These are phyloP conservation scores for Phoxinus phoxinus DNA, from an alignment of 2,113 vertebrate genomes.

Conservation along the genomic window DNA sequence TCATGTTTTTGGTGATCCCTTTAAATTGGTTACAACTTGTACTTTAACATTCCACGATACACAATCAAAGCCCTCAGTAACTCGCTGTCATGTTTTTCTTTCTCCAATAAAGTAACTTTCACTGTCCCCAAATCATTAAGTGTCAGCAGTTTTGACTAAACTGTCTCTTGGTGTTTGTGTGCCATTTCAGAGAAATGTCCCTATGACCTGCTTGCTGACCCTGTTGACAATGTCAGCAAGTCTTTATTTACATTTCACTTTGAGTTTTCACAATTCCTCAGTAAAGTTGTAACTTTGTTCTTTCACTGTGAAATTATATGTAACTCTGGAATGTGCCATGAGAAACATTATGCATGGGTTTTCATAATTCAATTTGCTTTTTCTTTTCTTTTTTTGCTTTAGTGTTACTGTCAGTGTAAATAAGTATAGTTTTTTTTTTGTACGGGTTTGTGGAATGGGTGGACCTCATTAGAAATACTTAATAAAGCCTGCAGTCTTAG, in stretches of 20 bases:
- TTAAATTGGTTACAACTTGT: neutral
- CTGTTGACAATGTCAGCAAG: neutral
- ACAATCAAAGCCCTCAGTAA: too few relatives aligned
- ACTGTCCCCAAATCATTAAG: neutral
- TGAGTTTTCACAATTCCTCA: too few relatives aligned
- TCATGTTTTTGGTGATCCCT: neutral
- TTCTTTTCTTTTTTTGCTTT: neutral
- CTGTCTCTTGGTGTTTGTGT: neutral
- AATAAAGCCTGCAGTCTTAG: conserved; percentile 25
- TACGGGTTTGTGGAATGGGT: neutral
- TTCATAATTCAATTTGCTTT: neutral
- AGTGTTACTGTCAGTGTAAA: neutral
- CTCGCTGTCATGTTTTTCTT: too few relatives aligned
- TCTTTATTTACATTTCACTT: too few relatives aligned
- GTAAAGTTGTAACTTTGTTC: too few relatives aligned
- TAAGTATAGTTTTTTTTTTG: neutral
- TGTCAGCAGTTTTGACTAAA: neutral
- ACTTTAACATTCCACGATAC: neutral
- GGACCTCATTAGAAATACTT: conserved; percentile 37
- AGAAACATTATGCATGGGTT: neutral
- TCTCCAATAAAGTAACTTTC: neutral
- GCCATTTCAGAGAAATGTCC: neutral
- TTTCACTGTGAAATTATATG: too few relatives aligned
- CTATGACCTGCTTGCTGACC: neutral
- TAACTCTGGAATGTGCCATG: neutral